Evolutionary conservation across 2,888 invertebrate genomes (phyloP), one percentile per base, ranked within the genome.

Genomic region (Sinelater perroti): DNA sequence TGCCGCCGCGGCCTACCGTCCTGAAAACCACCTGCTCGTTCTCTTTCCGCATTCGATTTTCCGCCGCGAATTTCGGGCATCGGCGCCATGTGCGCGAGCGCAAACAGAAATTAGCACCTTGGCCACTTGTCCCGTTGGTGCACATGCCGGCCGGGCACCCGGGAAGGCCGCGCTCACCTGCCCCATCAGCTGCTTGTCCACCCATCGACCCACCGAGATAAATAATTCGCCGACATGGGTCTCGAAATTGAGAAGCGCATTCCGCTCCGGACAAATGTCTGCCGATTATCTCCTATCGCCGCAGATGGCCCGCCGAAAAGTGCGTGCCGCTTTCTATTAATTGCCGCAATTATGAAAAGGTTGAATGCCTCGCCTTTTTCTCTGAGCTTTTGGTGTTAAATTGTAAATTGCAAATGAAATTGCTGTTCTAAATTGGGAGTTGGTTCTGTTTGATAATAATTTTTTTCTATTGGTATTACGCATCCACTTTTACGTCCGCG

Each of bases 91-190:
- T 50, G 33, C 45, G 50, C 49, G 57, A 61, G 56, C 56, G 40
- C 24, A 53, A 60, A 52, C 58, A 60, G 54, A 64, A 62, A 64
- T 64, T 64, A 64, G 61, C 64, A 60, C 53, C 53, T 54, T 58
- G 52, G 28, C 47, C 53, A 33, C 47, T 49, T 49, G 52, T 11
- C 45, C 11, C 28, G 36, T 33, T 10, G 33, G 11, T 10, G 57
- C 58, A 58, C 53, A 58, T 58, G 58, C 30, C 46, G 16, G 42
- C 11, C 44, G 44, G 52, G 35, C 38, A 20, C 14, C 38, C 46
- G 16, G 42, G 16, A 50, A 50, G 52, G 35, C 38, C 18, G 20
- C 38, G 11, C 21, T 49, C 36, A 50, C 35, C 20, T 40, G 47
- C 40, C 31, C 56, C 36, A 38, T 56, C 56, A 56, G 56, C 56